Evolutionary conservation across 2,797 vertebrate species (phyloP).

Genomic region (Macropodus opercularis): DNA sequence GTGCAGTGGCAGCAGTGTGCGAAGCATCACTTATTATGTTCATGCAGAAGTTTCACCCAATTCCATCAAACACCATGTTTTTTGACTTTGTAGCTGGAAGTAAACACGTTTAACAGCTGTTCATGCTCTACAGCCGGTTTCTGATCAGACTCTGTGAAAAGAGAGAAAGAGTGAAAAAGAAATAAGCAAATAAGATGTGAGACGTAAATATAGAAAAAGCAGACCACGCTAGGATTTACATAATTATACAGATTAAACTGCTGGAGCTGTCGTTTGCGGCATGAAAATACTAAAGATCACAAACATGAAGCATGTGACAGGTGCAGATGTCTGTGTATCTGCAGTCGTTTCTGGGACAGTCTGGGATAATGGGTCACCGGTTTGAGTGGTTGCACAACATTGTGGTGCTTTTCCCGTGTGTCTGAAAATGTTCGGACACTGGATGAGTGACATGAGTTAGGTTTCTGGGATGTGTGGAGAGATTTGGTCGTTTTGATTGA

Average conservation of each 20-base stretch:
- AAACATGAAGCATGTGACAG: no score
- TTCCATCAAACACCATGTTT: not conserved
- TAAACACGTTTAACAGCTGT: no score
- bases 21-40: not conserved
- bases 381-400: slow-evolving; percentile 1
- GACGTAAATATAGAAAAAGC: not conserved
- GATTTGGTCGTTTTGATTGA: slow-evolving; percentile 3
- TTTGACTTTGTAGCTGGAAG: not conserved
- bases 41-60: not conserved
- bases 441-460: fast-evolving
- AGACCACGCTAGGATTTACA: no score
- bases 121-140: no score
- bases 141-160: no score
- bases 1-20: not conserved
- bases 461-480: not conserved
- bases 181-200: no score
- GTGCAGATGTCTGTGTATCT: not conserved
- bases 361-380: not conserved
- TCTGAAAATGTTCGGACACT: not conserved
- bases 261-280: no score
- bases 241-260: no score
- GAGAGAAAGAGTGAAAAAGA: no score
- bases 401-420: no score
- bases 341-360: not conserved
- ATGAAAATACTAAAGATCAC: no score